Conservation (phyloP, 2,797 vertebrate species). For the Pipistrellus nathusii region DNA sequence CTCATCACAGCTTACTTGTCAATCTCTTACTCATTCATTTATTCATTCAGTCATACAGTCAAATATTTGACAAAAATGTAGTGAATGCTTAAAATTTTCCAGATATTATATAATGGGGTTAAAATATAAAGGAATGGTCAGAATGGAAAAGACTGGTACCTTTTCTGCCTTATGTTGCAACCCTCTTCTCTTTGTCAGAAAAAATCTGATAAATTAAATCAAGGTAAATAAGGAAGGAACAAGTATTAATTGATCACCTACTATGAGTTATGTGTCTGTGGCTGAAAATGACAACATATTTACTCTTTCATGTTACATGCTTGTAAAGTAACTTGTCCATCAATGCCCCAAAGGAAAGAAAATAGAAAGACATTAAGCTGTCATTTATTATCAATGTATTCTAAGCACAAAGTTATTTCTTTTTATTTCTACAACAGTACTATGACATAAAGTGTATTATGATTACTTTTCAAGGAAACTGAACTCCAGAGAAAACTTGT, state of each 20-base stretch:
- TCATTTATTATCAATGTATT: background rate
- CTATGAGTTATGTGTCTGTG: background rate
- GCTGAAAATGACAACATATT: background rate
- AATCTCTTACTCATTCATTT: background rate
- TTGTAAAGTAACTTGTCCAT: background rate
- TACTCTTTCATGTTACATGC: background rate
- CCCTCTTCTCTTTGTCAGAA: background rate
- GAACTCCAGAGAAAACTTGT: slow-evolving; percentile 35
- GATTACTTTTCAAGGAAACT: slow-evolving; percentile 5
- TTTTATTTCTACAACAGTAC: slow-evolving; percentile 43
- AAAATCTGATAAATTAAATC: slow-evolving; percentile 32
- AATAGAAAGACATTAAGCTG: slow-evolving; percentile 21
- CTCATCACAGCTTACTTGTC: background rate
- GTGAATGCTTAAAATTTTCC: slow-evolving; percentile 8
- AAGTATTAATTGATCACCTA: slow-evolving; percentile 36
- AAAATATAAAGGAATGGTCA: slow-evolving; percentile 13
- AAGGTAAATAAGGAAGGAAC: background rate
- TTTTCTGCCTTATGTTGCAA: slow-evolving; percentile 49
- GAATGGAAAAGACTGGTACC: background rate
- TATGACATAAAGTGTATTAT: background rate
- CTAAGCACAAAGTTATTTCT: background rate
- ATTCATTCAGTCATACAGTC: slow-evolving; percentile 12
- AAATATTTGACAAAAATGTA: background rate
- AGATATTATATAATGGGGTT: background rate
- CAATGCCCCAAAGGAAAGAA: background rate